Evolutionary conservation across 2,113 vertebrate species (phyloP).

Genomic region (Brachionichthys hirsutus): DNA sequence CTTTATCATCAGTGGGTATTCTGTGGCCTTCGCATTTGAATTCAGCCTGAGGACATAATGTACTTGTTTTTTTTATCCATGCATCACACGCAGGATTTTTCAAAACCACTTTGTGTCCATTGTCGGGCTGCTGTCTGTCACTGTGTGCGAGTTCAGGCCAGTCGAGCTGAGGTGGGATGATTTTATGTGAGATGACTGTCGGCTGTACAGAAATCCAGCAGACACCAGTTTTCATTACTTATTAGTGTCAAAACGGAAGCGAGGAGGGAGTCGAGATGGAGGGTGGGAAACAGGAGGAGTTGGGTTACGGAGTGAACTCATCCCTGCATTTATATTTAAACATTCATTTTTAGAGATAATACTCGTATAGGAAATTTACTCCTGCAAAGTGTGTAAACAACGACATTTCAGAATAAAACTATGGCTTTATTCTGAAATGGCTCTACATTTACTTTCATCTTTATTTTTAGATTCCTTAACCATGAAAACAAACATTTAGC

Average conservation of each 20-base stretch:
- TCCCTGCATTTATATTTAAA: slow-evolving; percentile 1
- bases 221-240: slow-evolving; percentile 49
- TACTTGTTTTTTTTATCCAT: background rate
- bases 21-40: background rate
- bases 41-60: background rate
- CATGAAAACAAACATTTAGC: too few species aligned
- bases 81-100: slow-evolving; percentile 4
- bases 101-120: slow-evolving; percentile 14
- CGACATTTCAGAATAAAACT: too few species aligned
- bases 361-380: too few species aligned
- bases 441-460: too few species aligned
- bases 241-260: slow-evolving; percentile 54
- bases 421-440: too few species aligned
- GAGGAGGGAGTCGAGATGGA: slow-evolving; percentile 9
- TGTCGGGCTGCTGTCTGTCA: background rate
- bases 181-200: slow-evolving; percentile 51
- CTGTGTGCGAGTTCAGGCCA: slow-evolving; percentile 30
- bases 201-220: slow-evolving; percentile 35
- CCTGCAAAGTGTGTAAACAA: too few species aligned
- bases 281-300: background rate
- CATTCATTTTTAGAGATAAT: too few species aligned
- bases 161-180: slow-evolving; percentile 19
- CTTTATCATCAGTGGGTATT: too few species aligned
- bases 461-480: too few species aligned
- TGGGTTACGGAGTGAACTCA: slow-evolving; percentile 1